Evolutionary conservation across 2,888 invertebrate genomes (phyloP), one percentile per base, ranked within the genome.

Genomic region (Byasa hedistus): DNA sequence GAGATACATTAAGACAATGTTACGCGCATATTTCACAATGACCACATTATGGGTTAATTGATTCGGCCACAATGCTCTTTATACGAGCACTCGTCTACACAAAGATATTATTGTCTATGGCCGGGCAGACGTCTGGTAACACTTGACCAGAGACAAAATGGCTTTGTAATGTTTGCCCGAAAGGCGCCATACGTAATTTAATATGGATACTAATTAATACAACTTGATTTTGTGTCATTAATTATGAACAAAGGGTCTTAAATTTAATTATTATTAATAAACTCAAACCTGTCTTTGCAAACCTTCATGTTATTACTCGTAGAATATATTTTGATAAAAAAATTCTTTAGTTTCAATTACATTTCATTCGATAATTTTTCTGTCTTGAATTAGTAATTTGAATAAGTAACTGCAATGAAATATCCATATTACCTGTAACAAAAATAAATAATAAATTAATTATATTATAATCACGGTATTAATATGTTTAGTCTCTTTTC

Each of bases 61-160:
- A 89, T 89, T 88, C 83, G 83, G 80, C 86, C 81, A 91, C 91
- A 91, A 89, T 89, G 87, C 77, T 73, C 89, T 85, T 89, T 89
- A 83, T 88, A 77, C 79, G 76, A 80, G 77, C 78, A 76, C 81
- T 82, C 77, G 80, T 76, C 76, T 76, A 77, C 74, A 91, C 89
- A 91, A 88, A 84, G 89, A 86, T 86, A 82, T 83, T 83, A 88
- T 90, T 91, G 90, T 91, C 89, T 90, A 89, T 83, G 78, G 76
- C 73, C 71, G 68, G 78, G 79, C 89, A 88, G 89, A 89, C 89
- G 91, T 89, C 90, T 91, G 90, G 84, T 82, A 87, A 88, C 89
- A 90, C 90, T 90, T 86, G 89, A 89, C 83, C 85, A 86, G 83
- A 90, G 90, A 91, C 91, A 91, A 91, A 91, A 91, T 91, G 90